Evolutionary conservation across 53 echinoderm and acorn worm species (phyloP), one percentile per base, ranked within the genome.

Genomic region (Echinarachnius parma): DNA sequence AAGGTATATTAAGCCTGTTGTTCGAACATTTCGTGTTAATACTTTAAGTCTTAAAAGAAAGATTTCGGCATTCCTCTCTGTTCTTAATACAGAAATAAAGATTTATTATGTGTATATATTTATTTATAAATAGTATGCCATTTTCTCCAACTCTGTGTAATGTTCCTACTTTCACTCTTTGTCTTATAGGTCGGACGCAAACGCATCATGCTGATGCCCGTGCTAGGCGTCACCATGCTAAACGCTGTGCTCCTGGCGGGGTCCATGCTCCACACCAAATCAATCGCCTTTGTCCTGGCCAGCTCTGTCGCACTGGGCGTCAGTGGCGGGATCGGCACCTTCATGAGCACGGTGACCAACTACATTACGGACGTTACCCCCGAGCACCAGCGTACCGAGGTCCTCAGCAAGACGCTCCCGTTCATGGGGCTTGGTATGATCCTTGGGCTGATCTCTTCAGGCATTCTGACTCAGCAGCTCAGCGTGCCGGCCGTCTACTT

Each of bases 351-450:
- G 19, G 63, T 83, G 4, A 80, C 84, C 48, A 83, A 86, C 57
- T 91, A 82, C 60, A 66, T 91, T 60, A 91, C 86, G 3, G 91
- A 91, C 30, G 65, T 33, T 44, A 91, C 91, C 2, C 91, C 83
- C 0, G 86, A 77, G 34, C 77, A 83, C 16, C 68, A 76, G 27
- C 82, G 91, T n/a, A 91, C 91, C 9, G 72, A 74, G 54, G 55
- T 64, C n/a, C 81, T 91, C 0, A 86, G 91, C 58, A 76, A 78
- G 45, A 83, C 82, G 3, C 49, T 86, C 46, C 86, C 91, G 1
- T 86, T 86, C 46, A 69, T 86, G 59, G 91, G 86, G 21, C 77
- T 91, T 23, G 91, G 91, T 10, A 60, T 71, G 34, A 76, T 86
- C 8, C 64, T 53, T 7, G 91, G 91, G 0, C 82, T 83, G 28